These are phyloP conservation scores for Corvus hawaiiensis DNA, from an alignment of 2,113 vertebrate species.

Conservation along the genomic window DNA sequence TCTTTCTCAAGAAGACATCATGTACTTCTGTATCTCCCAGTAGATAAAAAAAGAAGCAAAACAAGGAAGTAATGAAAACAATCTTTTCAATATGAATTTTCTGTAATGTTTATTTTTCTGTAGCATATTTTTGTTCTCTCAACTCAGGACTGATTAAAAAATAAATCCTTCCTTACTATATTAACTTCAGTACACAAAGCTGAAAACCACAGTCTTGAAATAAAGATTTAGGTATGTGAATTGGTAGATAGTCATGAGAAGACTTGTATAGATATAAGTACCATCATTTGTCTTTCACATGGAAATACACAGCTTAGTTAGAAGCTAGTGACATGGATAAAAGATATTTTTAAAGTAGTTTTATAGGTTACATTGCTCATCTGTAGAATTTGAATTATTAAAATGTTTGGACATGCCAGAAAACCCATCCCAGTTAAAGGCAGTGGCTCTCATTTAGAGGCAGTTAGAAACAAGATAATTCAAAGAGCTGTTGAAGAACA, in stretches of 20 bases:
- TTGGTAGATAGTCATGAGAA: neutral
- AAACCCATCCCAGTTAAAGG: neutral
- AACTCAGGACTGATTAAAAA: neutral
- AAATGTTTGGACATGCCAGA: neutral
- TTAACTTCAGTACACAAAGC: neutral
- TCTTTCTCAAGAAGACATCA: neutral
- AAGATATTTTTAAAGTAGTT: neutral
- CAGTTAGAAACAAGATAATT: neutral
- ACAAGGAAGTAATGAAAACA: neutral
- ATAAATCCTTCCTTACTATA: neutral
- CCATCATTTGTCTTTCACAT: neutral
- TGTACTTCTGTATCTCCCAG: slow-evolving; percentile 6
- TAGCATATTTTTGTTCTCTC: neutral
- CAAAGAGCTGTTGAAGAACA: neutral
- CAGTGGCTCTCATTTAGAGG: neutral
- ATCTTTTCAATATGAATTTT: neutral
- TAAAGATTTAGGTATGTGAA: neutral
- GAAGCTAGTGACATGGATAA: neutral
- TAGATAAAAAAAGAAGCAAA: neutral
- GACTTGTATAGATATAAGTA: neutral
- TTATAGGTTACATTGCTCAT: neutral
- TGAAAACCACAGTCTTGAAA: neutral
- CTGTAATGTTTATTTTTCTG: neutral
- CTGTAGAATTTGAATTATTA: neutral
- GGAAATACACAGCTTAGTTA: neutral